phyloP scores from a whole-genome alignment of 2,888 invertebrate genomes.

The Eupithecia exiguata region DNA sequence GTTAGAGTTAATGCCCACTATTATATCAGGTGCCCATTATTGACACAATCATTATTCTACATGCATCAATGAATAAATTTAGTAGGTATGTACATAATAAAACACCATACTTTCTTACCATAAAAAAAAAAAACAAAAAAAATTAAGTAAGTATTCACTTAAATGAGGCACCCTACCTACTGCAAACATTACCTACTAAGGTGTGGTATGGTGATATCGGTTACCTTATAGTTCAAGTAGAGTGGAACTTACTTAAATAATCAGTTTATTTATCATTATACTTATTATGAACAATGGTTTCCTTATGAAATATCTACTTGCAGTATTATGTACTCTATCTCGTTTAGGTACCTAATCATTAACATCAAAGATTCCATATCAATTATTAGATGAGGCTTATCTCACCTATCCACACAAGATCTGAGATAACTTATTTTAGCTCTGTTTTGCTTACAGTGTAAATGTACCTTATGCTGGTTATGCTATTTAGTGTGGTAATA shows the following conservation, averaged over 20 bases:
- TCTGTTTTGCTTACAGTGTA: neutral
- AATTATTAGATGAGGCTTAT: constrained; percentile 20
- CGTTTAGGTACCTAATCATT: neutral
- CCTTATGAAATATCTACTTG: neutral
- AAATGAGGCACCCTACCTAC: too few relatives aligned
- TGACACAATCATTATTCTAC: neutral
- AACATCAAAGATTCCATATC: constrained; percentile 12
- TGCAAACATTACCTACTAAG: too few relatives aligned
- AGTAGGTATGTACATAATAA: neutral
- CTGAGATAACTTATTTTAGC: constrained; percentile 7
- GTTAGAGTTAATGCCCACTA: constrained; percentile 22
- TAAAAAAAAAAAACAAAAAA: too few relatives aligned
- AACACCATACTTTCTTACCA: neutral
- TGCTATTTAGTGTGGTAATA: neutral
- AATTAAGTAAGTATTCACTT: too few relatives aligned
- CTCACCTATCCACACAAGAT: constrained; percentile 17
- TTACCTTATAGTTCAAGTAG: too few relatives aligned
- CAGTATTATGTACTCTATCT: too few relatives aligned
- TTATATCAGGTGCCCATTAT: neutral
- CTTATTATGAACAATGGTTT: too few relatives aligned
- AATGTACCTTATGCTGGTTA: neutral
- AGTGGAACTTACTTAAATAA: too few relatives aligned
- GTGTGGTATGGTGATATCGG: too few relatives aligned
- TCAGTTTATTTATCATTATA: too few relatives aligned
- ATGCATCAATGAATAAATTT: neutral